Evolutionary conservation across 2,797 vertebrate species (phyloP), one percentile per base, ranked within the genome.

Genomic region (Philypnodon macrostomus): DNA sequence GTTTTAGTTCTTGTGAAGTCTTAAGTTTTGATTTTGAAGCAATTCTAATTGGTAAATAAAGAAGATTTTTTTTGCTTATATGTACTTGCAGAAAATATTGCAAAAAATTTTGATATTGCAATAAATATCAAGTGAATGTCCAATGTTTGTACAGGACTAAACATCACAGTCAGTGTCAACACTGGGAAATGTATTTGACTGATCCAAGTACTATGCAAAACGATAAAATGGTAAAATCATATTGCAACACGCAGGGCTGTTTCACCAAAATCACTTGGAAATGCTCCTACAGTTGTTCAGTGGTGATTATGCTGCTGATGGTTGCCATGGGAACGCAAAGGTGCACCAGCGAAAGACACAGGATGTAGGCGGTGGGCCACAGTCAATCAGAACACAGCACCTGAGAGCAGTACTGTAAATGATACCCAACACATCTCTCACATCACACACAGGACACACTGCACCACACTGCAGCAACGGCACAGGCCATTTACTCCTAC

Each of bases 281-380:
- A 70, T 49, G 60, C 62, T 73, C 69, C 74, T 75, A 60, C 47
- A 52, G 67, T 73, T 53, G 67, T 73, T 75, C 67, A 64, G 80
- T 78, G 47, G 46, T n/a, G n/a, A n/a, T 63, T 64, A 70, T 58
- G 70, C 76, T 73, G 70, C 49, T 46, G 44, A 52, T 46, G 62
- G 85, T 86, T 80, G 51, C 77, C 71, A 87, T 85, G 62, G 83
- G 56, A 87, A 87, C 79, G 31, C 15, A 40, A 81, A 83, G 69
- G 82, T 73, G 75, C 77, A 75, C 58, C 49, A 55, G 67, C 44
- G 37, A 66, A 59, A 71, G 69, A 74, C 4, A 35, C 62, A 63
- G 24, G 57, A 74, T 77, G 83, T 83, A 80, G 85, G 84, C 80
- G 70, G 66, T n/a, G 3, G 47, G 55, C 77, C 40, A 21, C 73